Percentiles rank a stretch among this genome's conserved stretches.
phyloP scores from a whole-genome alignment of 1,140 invertebrate genomes.

The Papilio dardanus region DNA sequence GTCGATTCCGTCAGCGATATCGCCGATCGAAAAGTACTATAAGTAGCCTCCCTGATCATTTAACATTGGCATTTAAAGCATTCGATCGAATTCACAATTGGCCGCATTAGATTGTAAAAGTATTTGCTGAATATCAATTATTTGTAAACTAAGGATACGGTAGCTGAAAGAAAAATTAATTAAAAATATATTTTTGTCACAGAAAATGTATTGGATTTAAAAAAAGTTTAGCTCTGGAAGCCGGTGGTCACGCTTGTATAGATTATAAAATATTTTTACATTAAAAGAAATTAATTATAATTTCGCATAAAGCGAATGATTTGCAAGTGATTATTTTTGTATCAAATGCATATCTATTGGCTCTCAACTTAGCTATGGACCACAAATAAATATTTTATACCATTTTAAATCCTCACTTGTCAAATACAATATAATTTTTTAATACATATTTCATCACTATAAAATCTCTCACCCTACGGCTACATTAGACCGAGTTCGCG shows the following conservation, averaged over 20 bases:
- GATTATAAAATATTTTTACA: conserved; percentile 1
- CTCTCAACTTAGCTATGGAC: conserved; percentile 42
- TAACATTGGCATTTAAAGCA: too few relatives aligned
- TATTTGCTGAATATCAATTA: conserved; percentile 76
- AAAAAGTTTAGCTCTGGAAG: conserved; percentile 59
- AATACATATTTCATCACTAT: neutral
- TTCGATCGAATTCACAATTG: neutral
- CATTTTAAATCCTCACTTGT: conserved; percentile 34
- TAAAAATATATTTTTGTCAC: conserved; percentile 79
- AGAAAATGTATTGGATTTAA: conserved; percentile 59
- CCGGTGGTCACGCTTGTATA: conserved; percentile 66
- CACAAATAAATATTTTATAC: conserved; percentile 46
- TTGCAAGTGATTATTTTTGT: conserved; percentile 39
- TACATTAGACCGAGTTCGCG: too few relatives aligned
- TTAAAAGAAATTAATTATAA: neutral
- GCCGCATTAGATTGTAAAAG: conserved; percentile 40
- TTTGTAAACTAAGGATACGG: conserved; percentile 63
- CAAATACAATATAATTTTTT: conserved; percentile 13
- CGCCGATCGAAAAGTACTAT: too few relatives aligned
- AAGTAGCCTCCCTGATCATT: too few relatives aligned
- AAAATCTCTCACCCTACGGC: neutral
- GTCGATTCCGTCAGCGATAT: too few relatives aligned
- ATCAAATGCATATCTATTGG: conserved; percentile 43
- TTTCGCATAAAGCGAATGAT: conserved; percentile 5
- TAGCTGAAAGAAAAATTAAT: conserved; percentile 61